These are phyloP conservation scores for Athripsodes cinereus DNA, from an alignment of 2,888 invertebrate species.

Conservation along the genomic window DNA sequence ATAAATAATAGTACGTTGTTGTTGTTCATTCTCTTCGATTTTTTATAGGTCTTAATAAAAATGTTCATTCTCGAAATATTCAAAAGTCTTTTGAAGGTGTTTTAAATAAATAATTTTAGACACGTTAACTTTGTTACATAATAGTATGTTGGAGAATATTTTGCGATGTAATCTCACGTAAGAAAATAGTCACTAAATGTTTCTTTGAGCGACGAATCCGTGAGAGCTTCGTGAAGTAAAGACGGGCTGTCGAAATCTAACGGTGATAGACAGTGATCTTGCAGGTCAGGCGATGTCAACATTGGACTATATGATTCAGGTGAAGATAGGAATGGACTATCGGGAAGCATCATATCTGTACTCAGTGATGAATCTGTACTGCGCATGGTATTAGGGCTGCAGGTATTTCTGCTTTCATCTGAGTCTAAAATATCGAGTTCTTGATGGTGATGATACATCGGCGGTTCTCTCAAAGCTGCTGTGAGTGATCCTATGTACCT, in stretches of 20 bases:
- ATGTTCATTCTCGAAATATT: too few relatives aligned
- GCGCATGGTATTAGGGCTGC: slow-evolving; percentile 23
- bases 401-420: slow-evolving; percentile 26
- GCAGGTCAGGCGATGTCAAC: slow-evolving; percentile 24
- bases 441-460: slow-evolving; percentile 24
- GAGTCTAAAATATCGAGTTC: slow-evolving; percentile 21
- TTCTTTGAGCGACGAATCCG: slow-evolving; percentile 23
- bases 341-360: slow-evolving; percentile 24
- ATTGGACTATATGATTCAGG: slow-evolving; percentile 25
- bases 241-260: slow-evolving; percentile 26
- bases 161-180: slow-evolving; percentile 16
- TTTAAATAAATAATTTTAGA: not conserved
- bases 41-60: too few relatives aligned
- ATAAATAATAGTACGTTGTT: too few relatives aligned
- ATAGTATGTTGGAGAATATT: not conserved
- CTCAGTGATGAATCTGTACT: slow-evolving; percentile 23
- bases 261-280: slow-evolving; percentile 23
- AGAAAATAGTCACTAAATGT: slow-evolving; percentile 25
- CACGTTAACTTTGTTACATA: slow-evolving; percentile 19
- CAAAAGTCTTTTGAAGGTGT: too few relatives aligned
- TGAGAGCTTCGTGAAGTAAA: slow-evolving; percentile 25
- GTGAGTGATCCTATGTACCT: slow-evolving; percentile 75
- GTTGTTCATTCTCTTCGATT: too few relatives aligned
- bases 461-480: slow-evolving; percentile 52
- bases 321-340: slow-evolving; percentile 25